These are phyloP conservation scores for Aphaenogaster rudis DNA, from an alignment of 1,140 invertebrate genomes.

Conservation along the genomic window DNA sequence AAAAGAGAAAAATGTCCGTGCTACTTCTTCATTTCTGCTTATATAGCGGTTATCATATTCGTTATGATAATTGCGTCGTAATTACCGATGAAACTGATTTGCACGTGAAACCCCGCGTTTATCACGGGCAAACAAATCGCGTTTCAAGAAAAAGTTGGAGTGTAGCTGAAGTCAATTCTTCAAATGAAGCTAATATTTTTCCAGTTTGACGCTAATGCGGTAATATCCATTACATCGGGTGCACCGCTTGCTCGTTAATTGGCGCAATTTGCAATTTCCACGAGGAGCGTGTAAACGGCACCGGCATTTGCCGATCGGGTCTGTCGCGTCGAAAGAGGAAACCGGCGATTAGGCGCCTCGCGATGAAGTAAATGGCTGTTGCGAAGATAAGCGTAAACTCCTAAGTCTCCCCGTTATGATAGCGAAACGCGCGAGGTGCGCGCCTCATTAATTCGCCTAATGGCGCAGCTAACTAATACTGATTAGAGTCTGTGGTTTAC, in stretches of 20 bases:
- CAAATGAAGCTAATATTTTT: neutral
- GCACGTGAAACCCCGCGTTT: neutral
- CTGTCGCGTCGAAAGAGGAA: slow-evolving; percentile 40
- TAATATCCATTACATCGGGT: slow-evolving; percentile 36
- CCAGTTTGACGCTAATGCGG: slow-evolving; percentile 1
- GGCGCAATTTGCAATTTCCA: slow-evolving; percentile 29
- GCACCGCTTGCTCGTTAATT: slow-evolving; percentile 27
- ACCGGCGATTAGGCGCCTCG: slow-evolving; percentile 30
- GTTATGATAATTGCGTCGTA: neutral
- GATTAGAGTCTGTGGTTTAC: slow-evolving; percentile 36
- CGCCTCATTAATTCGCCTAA: slow-evolving; percentile 59
- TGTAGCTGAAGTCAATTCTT: neutral
- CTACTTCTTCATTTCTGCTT: neutral
- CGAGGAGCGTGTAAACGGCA: neutral
- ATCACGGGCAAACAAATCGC: neutral
- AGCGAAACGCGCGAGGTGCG: slow-evolving; percentile 14
- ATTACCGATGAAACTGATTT: neutral
- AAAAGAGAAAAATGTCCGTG: neutral
- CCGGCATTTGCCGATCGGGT: slow-evolving; percentile 4
- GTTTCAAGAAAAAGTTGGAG: neutral
- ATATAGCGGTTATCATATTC: neutral
- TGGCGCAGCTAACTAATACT: slow-evolving; percentile 51
- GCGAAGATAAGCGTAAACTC: slow-evolving; percentile 45
- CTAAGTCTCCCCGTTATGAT: slow-evolving; percentile 55
- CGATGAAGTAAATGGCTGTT: slow-evolving; percentile 23